phyloP scores from a whole-genome alignment of 2,797 vertebrate species.

The Bryconaethiops microstoma region DNA sequence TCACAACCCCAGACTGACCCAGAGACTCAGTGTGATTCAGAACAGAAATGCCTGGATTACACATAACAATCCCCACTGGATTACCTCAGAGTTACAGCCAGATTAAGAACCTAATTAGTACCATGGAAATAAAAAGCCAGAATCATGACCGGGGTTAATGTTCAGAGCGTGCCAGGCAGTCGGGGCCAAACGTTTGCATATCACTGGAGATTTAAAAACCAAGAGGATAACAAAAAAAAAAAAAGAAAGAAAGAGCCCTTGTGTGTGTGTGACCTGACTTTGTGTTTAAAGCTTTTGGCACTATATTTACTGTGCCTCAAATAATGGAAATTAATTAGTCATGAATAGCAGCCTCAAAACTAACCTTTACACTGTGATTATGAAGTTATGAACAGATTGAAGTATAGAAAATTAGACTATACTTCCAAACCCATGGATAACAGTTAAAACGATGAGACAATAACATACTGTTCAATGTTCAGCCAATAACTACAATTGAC shows the following conservation, averaged over 20 bases:
- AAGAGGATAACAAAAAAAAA: not conserved
- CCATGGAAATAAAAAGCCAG: not conserved
- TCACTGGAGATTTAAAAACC: slow-evolving; percentile 11
- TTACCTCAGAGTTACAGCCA: not conserved
- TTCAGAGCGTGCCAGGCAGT: not conserved
- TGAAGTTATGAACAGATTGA: not conserved
- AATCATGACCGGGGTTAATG: not conserved
- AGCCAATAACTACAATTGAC: not conserved
- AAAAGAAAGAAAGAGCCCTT: not conserved
- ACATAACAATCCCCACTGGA: not conserved
- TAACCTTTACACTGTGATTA: no score
- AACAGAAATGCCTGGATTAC: slow-evolving; percentile 15
- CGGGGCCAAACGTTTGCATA: not conserved
- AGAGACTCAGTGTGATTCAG: slow-evolving; percentile 6
- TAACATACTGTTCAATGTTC: not conserved
- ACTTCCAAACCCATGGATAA: not conserved
- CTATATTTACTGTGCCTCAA: not conserved
- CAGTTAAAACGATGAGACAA: no score
- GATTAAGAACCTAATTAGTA: not conserved
- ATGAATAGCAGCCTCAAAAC: not conserved
- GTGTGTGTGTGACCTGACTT: slow-evolving; percentile 7
- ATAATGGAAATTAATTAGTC: not conserved
- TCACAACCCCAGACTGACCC: slow-evolving; percentile 16
- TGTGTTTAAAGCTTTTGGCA: not conserved
- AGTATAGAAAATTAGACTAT: not conserved